Base-by-base conservation (phyloP, 2,888 invertebrate species). In the Gryllus longicercus region DNA sequence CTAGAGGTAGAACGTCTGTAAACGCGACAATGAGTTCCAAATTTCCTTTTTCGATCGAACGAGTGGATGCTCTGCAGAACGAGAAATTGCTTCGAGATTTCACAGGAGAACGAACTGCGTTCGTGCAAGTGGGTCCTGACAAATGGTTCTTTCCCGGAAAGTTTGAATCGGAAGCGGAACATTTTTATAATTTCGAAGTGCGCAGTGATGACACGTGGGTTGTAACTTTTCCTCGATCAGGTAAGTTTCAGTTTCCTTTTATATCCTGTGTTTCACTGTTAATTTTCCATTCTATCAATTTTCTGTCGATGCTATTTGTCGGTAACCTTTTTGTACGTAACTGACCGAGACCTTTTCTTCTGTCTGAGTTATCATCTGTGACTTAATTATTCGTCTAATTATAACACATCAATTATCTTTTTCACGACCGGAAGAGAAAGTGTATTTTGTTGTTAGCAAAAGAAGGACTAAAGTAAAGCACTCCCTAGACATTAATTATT, bases 181-280 rank as follows among this genome's bases (percentile, higher is more conserved):
- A 90, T 75, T 92, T 92, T 85, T 93, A 92, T 86, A 92, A 93
- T 85, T 94, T 95, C 87, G 87, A 91, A 84, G 88, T 92, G 0
- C 89, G 93, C 81, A 84, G 90, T 0, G 90, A 90, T 83, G 95
- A 95, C 85, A 90, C 93, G 11, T 94, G 94, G 90, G 91, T 95
- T 11, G 88, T 91, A 11, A 93, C 94, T 5, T 95, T 93, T 86
- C 95, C 95, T 1, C 89, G 95, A 87, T 94, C 95, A 85, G 95
- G 95, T 90, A 88, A 87, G 50, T 25, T 10, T 14, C 38, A 1
- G 5, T 38, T 38, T 38, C 8, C 8, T 38, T 38, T 38, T 38
- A 8, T 38, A 38, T 8, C 8, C 38, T 8, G 2, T 38, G 38
- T 38, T 38, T 38, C 38, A 38, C 38, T 38, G 8, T 38, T 38